Evolutionary conservation across 2,113 vertebrate species (phyloP), one percentile per base, ranked within the genome.

Genomic region (Pica pica): DNA sequence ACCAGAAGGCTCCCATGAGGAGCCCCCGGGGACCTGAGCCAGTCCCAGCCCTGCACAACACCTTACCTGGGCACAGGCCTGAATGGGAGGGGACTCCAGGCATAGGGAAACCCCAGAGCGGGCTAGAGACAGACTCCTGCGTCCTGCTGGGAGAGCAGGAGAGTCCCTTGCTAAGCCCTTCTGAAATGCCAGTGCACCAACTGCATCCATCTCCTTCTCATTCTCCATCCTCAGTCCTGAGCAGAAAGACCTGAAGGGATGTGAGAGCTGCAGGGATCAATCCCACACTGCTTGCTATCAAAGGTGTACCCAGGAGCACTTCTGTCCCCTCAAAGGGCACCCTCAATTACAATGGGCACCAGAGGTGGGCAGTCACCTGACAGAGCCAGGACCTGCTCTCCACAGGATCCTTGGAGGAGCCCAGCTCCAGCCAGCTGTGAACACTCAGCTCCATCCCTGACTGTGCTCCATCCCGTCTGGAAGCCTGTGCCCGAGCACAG

Each of bases 181-280:
- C 59, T 20, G 73, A n/a, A 49, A 67, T 2, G 3, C n/a, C 39
- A n/a, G 17, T 0, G 0, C 68, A 47, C 11, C 30, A 16, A 7
- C 41, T 15, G 26, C n/a, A 13, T 13, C 35, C n/a, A 19, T 67
- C 13, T 30, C 35, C 31, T 42, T 24, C 41, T 39, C 75, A 27
- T 22, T 11, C 19, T 20, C 39, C 3, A 2, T 31, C 30, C 24
- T 70, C 87, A 33, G 60, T n/a, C 31, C 46, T 5, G 33, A 61
- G 84, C 67, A 89, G 68, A 41, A 53, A 27, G 28, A 82, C 12
- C 22, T 11, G 18, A 17, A 67, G 60, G 44, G 22, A 19, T 3
- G 3, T 1, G 20, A 74, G 30, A 55, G 50, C 55, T 55, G 35
- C 20, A 23, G 3, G 5, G 7, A 41, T 16, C 44, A 17, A 10